Evolutionary conservation across 2,888 invertebrate species (phyloP).

Genomic region (Limenitis camilla): DNA sequence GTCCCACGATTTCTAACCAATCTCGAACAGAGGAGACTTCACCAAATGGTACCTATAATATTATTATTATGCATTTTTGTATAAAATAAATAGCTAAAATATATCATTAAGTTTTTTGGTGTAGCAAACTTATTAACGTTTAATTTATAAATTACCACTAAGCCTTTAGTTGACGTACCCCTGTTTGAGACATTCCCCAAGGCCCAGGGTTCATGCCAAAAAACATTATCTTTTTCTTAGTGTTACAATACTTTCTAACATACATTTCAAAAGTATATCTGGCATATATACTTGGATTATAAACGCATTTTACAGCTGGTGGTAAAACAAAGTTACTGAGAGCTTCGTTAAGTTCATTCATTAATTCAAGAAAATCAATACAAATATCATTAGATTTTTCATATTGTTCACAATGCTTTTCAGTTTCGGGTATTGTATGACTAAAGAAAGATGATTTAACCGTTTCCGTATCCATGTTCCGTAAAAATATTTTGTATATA

Average conservation of each 20-base stretch:
- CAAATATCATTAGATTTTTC: no score
- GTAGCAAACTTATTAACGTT: not conserved
- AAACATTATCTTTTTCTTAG: conserved; percentile 82
- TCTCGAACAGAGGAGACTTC: conserved; percentile 84
- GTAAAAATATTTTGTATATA: no score
- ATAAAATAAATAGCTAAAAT: no score
- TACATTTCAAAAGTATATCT: conserved; percentile 83
- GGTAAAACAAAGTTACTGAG: conserved; percentile 66
- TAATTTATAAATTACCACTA: not conserved
- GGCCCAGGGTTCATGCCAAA: conserved; percentile 98
- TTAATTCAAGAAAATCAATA: conserved; percentile 46
- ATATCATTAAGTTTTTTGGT: no score
- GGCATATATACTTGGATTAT: conserved; percentile 93
- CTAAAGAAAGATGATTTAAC: no score
- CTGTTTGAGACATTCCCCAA: conserved; percentile 96
- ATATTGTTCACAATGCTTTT: no score
- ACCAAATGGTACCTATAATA: conserved; percentile 87
- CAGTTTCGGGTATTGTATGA: no score
- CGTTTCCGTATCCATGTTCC: no score
- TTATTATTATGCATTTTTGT: not conserved
- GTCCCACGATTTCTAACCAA: conserved; percentile 83
- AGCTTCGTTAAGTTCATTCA: conserved; percentile 55
- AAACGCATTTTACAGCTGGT: conserved; percentile 78
- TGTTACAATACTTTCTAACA: conserved; percentile 79
- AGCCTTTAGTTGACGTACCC: conserved; percentile 66